Evolutionary conservation across 1,140 invertebrate genomes (phyloP).

Genomic region (Philopotamus ludificatus): DNA sequence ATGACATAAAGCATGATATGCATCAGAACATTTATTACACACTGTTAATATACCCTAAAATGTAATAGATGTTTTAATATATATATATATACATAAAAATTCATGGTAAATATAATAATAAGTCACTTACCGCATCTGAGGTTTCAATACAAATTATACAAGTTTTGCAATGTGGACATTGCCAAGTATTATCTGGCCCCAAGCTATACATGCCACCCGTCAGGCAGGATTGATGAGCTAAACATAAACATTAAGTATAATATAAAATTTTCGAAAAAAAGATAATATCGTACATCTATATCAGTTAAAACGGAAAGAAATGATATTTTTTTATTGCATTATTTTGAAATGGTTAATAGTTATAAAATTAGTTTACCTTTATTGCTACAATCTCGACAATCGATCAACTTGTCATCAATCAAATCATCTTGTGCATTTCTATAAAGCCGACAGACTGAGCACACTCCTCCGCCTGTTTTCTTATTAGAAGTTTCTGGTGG

Average conservation of each 20-base stretch:
- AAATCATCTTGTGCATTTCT: conserved; percentile 55
- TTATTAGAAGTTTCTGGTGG: conserved; percentile 24
- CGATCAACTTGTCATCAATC: conserved; percentile 70
- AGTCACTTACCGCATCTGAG: conserved; percentile 64
- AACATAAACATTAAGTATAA: background rate
- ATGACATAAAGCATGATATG: conserved; percentile 77
- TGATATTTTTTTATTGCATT: too few relatives aligned
- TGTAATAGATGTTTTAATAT: background rate
- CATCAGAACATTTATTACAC: conserved; percentile 79
- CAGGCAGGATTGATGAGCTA: conserved; percentile 68
- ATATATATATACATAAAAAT: background rate
- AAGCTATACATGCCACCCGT: conserved; percentile 64
- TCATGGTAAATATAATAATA: background rate
- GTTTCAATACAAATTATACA: conserved; percentile 70
- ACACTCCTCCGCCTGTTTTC: conserved; percentile 53
- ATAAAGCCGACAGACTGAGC: conserved; percentile 59
- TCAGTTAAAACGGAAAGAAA: too few relatives aligned
- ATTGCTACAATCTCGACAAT: conserved; percentile 77
- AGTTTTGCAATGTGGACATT: conserved; percentile 71
- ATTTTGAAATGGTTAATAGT: too few relatives aligned
- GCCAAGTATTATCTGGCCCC: conserved; percentile 67
- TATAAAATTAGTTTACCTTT: conserved; percentile 59
- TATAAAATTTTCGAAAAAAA: background rate
- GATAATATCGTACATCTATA: too few relatives aligned
- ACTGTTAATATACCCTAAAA: conserved; percentile 69